Evolutionary conservation across 2,113 vertebrate species (phyloP).

Genomic region (Aphyosemion australe): DNA sequence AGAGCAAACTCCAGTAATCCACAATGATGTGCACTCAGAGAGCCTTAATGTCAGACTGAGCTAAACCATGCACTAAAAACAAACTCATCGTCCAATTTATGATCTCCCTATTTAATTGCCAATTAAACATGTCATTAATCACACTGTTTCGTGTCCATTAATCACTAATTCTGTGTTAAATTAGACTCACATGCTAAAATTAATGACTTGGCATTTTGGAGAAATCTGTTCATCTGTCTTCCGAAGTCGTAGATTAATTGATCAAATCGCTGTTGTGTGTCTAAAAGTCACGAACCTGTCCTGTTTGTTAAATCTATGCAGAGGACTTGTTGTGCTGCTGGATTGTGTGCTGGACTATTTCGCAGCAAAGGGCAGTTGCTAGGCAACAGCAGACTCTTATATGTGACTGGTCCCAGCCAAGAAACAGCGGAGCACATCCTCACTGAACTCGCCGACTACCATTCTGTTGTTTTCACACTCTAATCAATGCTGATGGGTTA

Average conservation of each 20-base stretch:
- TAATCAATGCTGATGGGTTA: background rate
- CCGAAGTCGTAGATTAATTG: background rate
- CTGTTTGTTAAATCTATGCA: slow-evolving; percentile 5
- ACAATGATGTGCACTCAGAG: too few relatives aligned
- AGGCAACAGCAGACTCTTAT: slow-evolving; percentile 7
- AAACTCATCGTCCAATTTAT: too few relatives aligned
- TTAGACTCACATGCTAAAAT: background rate
- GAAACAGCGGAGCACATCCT: background rate
- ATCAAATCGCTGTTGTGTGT: background rate
- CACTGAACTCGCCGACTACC: background rate
- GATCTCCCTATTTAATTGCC: background rate
- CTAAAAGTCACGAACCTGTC: background rate
- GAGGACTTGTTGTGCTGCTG: background rate
- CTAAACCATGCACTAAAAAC: too few relatives aligned
- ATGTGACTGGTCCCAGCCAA: background rate
- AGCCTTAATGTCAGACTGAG: too few relatives aligned
- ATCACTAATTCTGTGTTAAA: background rate
- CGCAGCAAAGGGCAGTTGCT: slow-evolving; percentile 20
- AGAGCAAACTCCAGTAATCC: too few relatives aligned
- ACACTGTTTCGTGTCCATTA: background rate
- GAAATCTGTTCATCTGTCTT: background rate
- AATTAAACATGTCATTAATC: background rate
- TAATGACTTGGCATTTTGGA: background rate
- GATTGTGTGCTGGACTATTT: background rate
- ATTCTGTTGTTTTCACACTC: background rate